Evolutionary conservation across 2,888 invertebrate genomes (phyloP).

Genomic region (Petrolisthes cinctipes): DNA sequence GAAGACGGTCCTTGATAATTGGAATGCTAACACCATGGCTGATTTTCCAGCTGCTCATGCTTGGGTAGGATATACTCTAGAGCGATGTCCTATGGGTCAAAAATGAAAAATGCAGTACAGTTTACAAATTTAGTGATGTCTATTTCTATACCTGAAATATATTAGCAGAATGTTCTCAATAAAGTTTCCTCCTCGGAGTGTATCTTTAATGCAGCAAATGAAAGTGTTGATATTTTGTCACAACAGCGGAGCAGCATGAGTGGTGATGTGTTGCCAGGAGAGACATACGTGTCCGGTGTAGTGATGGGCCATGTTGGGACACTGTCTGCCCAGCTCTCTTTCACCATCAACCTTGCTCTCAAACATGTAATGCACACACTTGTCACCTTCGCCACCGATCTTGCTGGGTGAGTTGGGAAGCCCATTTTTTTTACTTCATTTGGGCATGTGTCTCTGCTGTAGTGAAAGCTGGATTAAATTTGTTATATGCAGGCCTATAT

Average conservation of each 20-base stretch:
- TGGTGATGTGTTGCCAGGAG: slow-evolving; percentile 84
- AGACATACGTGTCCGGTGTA: slow-evolving; percentile 84
- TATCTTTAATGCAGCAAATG: no score
- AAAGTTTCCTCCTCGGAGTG: no score
- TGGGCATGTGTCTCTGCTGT: neutral
- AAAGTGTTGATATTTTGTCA: slow-evolving; percentile 43
- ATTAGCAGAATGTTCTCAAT: neutral
- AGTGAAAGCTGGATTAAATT: neutral
- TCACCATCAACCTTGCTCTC: slow-evolving; percentile 76
- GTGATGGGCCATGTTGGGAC: slow-evolving; percentile 77
- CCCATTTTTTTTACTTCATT: neutral
- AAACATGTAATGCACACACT: slow-evolving; percentile 78
- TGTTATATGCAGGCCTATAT: no score
- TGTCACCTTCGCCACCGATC: slow-evolving; percentile 75
- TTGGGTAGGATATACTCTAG: slow-evolving; percentile 72
- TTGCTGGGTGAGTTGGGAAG: slow-evolving; percentile 52
- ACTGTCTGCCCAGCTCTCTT: slow-evolving; percentile 75
- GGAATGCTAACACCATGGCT: slow-evolving; percentile 74
- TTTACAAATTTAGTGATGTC: neutral
- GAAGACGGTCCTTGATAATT: slow-evolving; percentile 75
- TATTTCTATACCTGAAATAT: neutral
- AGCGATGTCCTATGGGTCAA: neutral
- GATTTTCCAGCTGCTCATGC: slow-evolving; percentile 72
- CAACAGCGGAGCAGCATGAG: slow-evolving; percentile 78
- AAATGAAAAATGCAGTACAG: neutral